A percentile compares a stretch with the other conserved stretches of the same genome.
Conservation (phyloP, 2,888 invertebrate species). For the Pyrocoelia pectoralis region DNA sequence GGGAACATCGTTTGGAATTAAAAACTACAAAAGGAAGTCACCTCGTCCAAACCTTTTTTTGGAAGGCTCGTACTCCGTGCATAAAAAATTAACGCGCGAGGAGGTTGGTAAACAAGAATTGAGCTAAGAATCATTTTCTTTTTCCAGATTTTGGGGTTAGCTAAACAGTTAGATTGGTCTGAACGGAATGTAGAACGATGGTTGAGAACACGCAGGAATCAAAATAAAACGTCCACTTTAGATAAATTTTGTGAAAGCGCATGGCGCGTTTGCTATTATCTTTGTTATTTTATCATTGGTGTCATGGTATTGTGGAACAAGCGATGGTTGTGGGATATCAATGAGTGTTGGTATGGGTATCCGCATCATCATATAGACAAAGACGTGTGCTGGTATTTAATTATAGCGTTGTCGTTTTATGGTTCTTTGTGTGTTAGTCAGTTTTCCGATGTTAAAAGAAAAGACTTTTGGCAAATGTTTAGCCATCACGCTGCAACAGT, state of each 20-base stretch:
- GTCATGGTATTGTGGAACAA: slow-evolving; percentile 87
- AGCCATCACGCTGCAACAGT: slow-evolving; percentile 96
- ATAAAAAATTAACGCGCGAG: too few relatives aligned
- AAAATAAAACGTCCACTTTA: slow-evolving; percentile 88
- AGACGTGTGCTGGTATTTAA: slow-evolving; percentile 97
- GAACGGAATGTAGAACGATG: slow-evolving; percentile 74
- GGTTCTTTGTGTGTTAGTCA: slow-evolving; percentile 93
- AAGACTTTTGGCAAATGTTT: slow-evolving; percentile 99
- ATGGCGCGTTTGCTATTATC: slow-evolving; percentile 89
- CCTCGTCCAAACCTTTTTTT: too few relatives aligned
- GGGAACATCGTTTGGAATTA: too few relatives aligned
- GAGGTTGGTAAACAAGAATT: too few relatives aligned
- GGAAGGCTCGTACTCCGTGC: too few relatives aligned
- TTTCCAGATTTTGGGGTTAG: slow-evolving; percentile 64
- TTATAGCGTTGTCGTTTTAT: slow-evolving; percentile 94
- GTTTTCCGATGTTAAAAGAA: slow-evolving; percentile 91
- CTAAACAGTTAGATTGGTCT: slow-evolving; percentile 84
- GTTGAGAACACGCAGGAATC: slow-evolving; percentile 54
- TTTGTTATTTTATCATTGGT: slow-evolving; percentile 83
- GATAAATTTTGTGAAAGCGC: slow-evolving; percentile 92
- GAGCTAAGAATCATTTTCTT: not conserved
- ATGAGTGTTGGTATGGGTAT: slow-evolving; percentile 77
- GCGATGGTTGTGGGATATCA: slow-evolving; percentile 92
- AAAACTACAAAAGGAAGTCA: too few relatives aligned
- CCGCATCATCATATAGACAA: slow-evolving; percentile 76